phyloP scores from a whole-genome alignment of 1,140 invertebrate species.

The Antheraea mylitta region DNA sequence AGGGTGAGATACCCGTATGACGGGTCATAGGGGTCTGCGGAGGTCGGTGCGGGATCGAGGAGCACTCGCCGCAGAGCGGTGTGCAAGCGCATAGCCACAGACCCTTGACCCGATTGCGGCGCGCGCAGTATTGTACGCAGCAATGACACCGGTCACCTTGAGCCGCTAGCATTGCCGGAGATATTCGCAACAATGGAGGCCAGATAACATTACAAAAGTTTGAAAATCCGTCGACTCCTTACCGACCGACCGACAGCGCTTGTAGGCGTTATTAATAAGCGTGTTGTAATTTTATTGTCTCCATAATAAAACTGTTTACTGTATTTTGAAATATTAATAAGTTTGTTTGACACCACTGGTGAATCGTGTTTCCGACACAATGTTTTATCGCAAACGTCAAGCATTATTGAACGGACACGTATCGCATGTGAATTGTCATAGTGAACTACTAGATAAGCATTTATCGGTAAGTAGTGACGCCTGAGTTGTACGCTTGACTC shows the following conservation, averaged over 20 bases:
- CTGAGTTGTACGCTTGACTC: constrained; percentile 30
- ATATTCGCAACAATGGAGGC: constrained; percentile 78
- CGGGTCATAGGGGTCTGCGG: constrained; percentile 27
- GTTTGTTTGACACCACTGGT: constrained; percentile 1
- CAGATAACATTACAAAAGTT: constrained; percentile 77
- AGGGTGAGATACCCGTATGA: constrained; percentile 53
- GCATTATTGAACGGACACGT: constrained; percentile 27
- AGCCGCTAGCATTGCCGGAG: constrained; percentile 75
- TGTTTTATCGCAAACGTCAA: constrained; percentile 28
- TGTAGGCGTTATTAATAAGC: constrained; percentile 60
- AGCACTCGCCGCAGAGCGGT: neutral
- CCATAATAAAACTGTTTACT: neutral
- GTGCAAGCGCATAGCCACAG: constrained; percentile 44
- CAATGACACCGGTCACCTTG: constrained; percentile 77
- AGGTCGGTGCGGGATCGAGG: neutral
- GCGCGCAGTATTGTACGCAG: constrained; percentile 67
- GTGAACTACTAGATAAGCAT: constrained; percentile 60
- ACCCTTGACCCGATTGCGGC: constrained; percentile 72
- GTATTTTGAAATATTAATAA: neutral
- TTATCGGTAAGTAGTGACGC: constrained; percentile 45
- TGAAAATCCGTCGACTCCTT: constrained; percentile 71
- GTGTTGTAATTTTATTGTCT: constrained; percentile 54
- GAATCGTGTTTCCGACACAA: constrained; percentile 18
- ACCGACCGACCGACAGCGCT: constrained; percentile 45
- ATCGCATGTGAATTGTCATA: constrained; percentile 47